Evolutionary conservation across 2,113 vertebrate genomes (phyloP).

Genomic region (Poeciliopsis turrubarensis): DNA sequence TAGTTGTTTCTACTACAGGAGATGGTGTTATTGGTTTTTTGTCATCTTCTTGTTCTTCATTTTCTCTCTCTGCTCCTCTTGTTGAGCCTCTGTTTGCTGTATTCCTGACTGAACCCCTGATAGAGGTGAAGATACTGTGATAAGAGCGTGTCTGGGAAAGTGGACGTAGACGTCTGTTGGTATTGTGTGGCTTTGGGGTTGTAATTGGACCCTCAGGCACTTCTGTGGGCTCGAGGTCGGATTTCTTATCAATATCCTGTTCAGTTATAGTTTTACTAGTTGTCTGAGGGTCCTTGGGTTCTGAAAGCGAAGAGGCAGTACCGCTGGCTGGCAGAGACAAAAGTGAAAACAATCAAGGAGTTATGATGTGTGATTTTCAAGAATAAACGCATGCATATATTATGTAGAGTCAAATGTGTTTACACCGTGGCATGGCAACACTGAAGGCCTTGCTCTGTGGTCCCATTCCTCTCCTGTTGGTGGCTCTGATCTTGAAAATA

Average conservation of each 20-base stretch:
- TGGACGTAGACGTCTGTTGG: constrained; percentile 65
- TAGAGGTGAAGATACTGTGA: constrained; percentile 79
- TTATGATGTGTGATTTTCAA: background rate
- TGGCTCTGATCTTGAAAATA: constrained; percentile 95
- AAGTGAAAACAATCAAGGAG: constrained; percentile 29
- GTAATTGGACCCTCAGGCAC: constrained; percentile 32
- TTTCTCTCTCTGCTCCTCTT: constrained; percentile 51
- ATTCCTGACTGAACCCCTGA: constrained; percentile 75
- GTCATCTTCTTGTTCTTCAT: constrained; percentile 43
- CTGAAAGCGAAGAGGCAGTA: constrained; percentile 65
- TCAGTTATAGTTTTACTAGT: constrained; percentile 58
- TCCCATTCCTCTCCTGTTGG: constrained; percentile 92
- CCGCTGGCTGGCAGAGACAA: constrained; percentile 74
- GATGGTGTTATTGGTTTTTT: constrained; percentile 49
- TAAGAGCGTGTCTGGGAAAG: constrained; percentile 79
- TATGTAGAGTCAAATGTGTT: constrained; percentile 53
- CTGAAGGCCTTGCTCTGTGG: constrained; percentile 94
- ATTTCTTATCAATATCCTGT: constrained; percentile 64
- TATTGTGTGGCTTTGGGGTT: constrained; percentile 47
- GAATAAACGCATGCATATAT: background rate
- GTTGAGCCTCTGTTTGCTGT: constrained; percentile 41
- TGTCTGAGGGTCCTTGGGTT: constrained; percentile 60
- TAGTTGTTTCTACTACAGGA: constrained; percentile 50
- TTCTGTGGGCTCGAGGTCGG: constrained; percentile 66
- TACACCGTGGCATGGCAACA: constrained; percentile 90